Base-by-base conservation (phyloP, 2,888 invertebrate genomes). In the Brenthis hecate region DNA sequence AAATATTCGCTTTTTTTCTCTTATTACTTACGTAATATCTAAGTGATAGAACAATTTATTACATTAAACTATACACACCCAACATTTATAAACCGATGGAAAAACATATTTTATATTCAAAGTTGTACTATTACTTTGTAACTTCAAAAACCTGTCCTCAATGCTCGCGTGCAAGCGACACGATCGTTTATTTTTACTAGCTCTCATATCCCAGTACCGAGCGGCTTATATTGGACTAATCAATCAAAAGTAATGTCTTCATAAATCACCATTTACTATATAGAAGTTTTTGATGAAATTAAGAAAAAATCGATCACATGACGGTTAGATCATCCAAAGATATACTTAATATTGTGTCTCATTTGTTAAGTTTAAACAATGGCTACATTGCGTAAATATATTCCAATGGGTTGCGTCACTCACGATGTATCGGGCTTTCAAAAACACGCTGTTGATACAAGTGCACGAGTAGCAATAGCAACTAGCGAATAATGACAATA, bases 361-460 rank as follows among this genome's bases (percentile, higher is more conserved):
- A 81, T 82, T 82, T 81, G 79, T 77, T 72, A 73, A 77, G 60
- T 74, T 73, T 72, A 77, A 80, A 85, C 85, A 85, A 85, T 85
- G 78, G 79, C 63, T 58, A 72, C 75, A 76, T 85, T 85, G 82
- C 82, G 84, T 83, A 82, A 83, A 83, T 81, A 83, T 76, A 77
- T 75, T 74, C 76, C 53, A 62, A 47, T 56, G 55, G 68, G 79
- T 89, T 88, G 85, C 91, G 89, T 90, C 91, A 89, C 81, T 75
- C 78, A 75, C 81, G 78, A 80, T 82, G 80, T 82, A 81, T 78
- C 77, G 84, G 87, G 83, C 82, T 79, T 85, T 88, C 82, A 81
- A 89, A 87, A 90, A 91, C 89, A 90, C 82, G 77, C 75, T 90
- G 86, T 91, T 89, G 86, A 86, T 84, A 86, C 91, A 91, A 91